A percentile compares a stretch with the other conserved stretches of the same genome.
These are phyloP conservation scores for Falco peregrinus DNA, from an alignment of 2,797 vertebrate species.

Conservation along the genomic window DNA sequence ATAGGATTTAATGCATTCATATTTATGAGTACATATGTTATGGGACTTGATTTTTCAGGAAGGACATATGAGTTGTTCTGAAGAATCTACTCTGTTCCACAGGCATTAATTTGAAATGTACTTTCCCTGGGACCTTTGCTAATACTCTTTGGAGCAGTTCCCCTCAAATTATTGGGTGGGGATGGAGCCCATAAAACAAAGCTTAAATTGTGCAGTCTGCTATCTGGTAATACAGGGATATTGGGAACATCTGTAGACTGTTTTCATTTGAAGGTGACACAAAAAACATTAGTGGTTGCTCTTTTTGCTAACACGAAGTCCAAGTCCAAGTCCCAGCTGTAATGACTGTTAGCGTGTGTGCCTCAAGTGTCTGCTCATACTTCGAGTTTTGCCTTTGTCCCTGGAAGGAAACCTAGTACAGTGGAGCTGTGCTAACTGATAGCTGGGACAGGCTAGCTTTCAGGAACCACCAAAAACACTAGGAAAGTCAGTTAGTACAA, in stretches of 20 bases:
- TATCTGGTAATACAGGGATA: neutral
- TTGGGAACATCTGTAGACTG: neutral
- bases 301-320: neutral
- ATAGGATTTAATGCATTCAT: neutral
- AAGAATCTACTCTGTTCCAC: neutral
- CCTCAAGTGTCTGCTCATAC: neutral
- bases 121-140: neutral
- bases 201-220: neutral
- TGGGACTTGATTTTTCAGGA: neutral
- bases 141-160: neutral
- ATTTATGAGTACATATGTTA: neutral
- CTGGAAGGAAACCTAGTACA: neutral
- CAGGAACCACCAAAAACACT: neutral
- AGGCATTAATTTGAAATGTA: neutral
- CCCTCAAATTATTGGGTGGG: neutral
- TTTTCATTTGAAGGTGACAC: neutral
- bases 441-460: neutral
- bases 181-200: neutral
- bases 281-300: neutral
- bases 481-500: neutral
- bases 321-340: fast-evolving
- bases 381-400: neutral
- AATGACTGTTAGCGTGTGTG: neutral
- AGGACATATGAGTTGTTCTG: neutral
- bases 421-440: neutral